Base-by-base conservation (phyloP, 1,140 invertebrate genomes). In the Drosophila grimshawi region DNA sequence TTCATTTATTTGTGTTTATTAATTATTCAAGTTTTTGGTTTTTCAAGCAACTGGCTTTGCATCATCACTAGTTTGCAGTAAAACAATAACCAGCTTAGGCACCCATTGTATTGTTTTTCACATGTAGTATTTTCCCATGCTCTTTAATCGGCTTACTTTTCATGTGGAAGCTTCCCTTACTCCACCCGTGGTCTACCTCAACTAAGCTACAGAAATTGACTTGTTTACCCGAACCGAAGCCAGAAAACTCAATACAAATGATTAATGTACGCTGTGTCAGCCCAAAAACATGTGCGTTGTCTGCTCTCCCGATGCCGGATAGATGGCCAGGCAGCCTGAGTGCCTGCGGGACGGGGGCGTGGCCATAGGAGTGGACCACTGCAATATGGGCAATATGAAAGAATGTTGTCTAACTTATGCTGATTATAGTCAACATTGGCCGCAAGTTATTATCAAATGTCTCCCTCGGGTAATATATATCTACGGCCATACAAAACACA, bases 361-460 rank as follows among this genome's bases (percentile, higher is more conserved):
- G 48, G 43, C 60, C 37, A 51, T 4, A n/a, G 39, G 62, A 57
- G 51, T 39, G 52, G 48, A 19, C 37, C 69, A 65, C 45, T 80
- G 73, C 55, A 63, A 59, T 53, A 65, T 68, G 66, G 49, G 72
- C 76, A 77, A 69, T 64, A 68, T 61, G 68, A 60, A 60, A 63
- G 69, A 71, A 81, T 80, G 76, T 86, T 82, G 76, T 63, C 76
- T 73, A 88, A 83, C 83, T 89, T 88, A 83, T 83, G 83, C 83
- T 88, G 85, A 88, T 88, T 88, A 88, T 81, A 89, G 83, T 64
- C 70, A 74, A 65, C 83, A 83, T 89, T 76, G 67, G 52, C 85
- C 85, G 85, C 86, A 89, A 89, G 80, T 88, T 88, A 88, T 88
- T 88, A 88, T 88, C 85, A 89, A 88, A 89, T 88, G 85, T 85